Conservation (phyloP, 2,797 vertebrate species). For the Lates japonicus region DNA sequence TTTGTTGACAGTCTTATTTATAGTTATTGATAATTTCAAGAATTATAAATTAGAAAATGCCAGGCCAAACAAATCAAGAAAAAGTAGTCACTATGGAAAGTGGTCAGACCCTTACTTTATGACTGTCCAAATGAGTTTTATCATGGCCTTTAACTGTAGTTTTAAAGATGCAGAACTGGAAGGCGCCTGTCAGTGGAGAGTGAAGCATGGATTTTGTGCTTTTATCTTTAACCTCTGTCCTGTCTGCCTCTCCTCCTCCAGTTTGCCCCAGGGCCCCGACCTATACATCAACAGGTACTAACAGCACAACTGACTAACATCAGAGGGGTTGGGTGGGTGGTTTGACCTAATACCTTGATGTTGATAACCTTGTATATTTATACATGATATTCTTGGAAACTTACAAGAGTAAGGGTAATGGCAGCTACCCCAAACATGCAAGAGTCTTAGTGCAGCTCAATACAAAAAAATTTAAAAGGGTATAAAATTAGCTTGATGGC, state of each 20-base stretch:
- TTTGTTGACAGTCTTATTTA: neutral
- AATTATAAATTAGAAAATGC: neutral
- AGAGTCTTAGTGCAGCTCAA: neutral
- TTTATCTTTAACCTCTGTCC: conserved; percentile 72
- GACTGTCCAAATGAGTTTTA: neutral
- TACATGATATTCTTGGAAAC: neutral
- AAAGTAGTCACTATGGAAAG: neutral
- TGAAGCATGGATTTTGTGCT: conserved; percentile 54
- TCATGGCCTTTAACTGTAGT: neutral
- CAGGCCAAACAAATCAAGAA: neutral
- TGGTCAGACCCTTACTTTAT: neutral
- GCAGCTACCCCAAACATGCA: neutral
- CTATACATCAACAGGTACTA: conserved; percentile 94
- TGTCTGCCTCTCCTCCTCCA: conserved; percentile 86
- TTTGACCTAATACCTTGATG: neutral
- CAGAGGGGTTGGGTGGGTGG: neutral
- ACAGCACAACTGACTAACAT: conserved; percentile 69
- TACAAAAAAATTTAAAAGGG: neutral
- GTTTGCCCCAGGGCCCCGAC: conserved; percentile 91
- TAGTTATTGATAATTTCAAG: neutral
- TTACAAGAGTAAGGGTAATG: neutral
- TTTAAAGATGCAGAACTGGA: conserved; percentile 31
- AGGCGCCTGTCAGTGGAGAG: conserved; percentile 12
- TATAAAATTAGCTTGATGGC: neutral
- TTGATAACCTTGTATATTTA: neutral